Base-by-base conservation (phyloP, 2,113 vertebrate species). In the Puffinus mauretanicus region DNA sequence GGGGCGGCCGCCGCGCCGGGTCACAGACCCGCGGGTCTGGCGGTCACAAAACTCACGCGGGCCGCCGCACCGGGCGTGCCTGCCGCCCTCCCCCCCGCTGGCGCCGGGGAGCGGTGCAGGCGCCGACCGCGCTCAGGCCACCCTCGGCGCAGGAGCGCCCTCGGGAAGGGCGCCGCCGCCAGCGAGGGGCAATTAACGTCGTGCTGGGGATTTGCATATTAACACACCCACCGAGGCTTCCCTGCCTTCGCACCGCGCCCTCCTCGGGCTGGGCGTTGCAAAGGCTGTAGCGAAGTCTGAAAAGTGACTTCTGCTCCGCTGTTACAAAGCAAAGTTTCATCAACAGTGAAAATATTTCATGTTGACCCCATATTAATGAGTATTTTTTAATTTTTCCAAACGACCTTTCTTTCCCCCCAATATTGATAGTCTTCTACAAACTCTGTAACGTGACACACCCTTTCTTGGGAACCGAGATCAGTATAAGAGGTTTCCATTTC, bases 291-390 rank as follows among this genome's bases (percentile, higher is more conserved):
- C 36, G 4, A 6, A 32, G 9, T 3, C 30, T 7, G 2, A 8
- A 22, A 1, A 1, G 29, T 1, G 17, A 2, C 20, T 29, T 9
- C 27, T 34, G 12, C n/a, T 10, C 13, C 4, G 9, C 62, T 18
- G 30, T 3, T 8, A 15, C 10, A 2, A 3, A 46, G n/a, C 25
- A 4, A 44, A 27, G 16, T 6, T 65, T 19, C n/a, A 0, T 4
- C 8, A 26, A 6, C 62, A 1, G 10, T 4, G 25, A 22, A 60
- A 30, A 26, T 8, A 13, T 3, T 26, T 60, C 11, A 3, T 1
- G 10, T 10, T 40, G 38, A 21, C 15, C 9, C 40, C 7, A 0
- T 14, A 1, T 9, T 25, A 34, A 16, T 5, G 14, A 10, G 24
- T 3, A 34, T 9, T 7, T 62, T 47, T 49, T 7, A 10, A 2